phyloP scores from a whole-genome alignment of 92 coral and sea anemone species.

The Zoanthus sociatus region DNA sequence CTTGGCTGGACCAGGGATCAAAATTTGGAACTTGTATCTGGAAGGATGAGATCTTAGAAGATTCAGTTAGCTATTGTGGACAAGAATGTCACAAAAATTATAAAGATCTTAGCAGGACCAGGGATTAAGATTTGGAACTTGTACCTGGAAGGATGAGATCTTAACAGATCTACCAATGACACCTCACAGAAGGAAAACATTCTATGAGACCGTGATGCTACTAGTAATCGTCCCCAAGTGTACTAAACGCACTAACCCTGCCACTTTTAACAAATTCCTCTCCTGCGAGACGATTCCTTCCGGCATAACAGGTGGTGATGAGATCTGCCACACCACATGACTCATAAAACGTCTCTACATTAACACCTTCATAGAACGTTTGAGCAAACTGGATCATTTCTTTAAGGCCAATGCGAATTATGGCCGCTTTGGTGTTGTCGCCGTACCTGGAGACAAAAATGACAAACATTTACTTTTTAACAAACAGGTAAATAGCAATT shows the following conservation, averaged over 20 bases:
- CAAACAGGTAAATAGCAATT: not conserved
- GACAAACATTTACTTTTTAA: not conserved
- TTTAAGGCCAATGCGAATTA: conserved; percentile 94
- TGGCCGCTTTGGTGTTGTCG: conserved; percentile 98
- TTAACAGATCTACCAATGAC: too few relatives aligned
- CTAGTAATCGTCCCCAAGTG: not conserved
- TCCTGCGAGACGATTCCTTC: conserved; percentile 94
- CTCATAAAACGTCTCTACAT: conserved; percentile 94
- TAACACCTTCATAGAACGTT: conserved; percentile 88
- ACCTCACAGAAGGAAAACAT: too few relatives aligned
- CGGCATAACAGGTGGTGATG: conserved; percentile 98
- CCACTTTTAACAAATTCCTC: conserved; percentile 94
- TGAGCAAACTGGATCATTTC: conserved; percentile 95
- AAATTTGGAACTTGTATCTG: too few relatives aligned
- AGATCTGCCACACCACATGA: conserved; percentile 99
- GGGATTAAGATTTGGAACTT: too few relatives aligned
- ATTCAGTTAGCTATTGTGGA: too few relatives aligned
- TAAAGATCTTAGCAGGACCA: too few relatives aligned
- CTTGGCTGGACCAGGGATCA: too few relatives aligned
- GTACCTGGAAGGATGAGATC: too few relatives aligned
- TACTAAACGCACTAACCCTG: conserved; percentile 43
- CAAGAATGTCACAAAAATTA: too few relatives aligned
- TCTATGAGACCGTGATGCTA: too few relatives aligned
- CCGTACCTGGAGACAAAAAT: conserved; percentile 60
- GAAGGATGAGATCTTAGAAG: too few relatives aligned